Evolutionary conservation across 2,888 invertebrate species (phyloP), one percentile per base, ranked within the genome.

Genomic region (Chrysotoxum bicinctum): DNA sequence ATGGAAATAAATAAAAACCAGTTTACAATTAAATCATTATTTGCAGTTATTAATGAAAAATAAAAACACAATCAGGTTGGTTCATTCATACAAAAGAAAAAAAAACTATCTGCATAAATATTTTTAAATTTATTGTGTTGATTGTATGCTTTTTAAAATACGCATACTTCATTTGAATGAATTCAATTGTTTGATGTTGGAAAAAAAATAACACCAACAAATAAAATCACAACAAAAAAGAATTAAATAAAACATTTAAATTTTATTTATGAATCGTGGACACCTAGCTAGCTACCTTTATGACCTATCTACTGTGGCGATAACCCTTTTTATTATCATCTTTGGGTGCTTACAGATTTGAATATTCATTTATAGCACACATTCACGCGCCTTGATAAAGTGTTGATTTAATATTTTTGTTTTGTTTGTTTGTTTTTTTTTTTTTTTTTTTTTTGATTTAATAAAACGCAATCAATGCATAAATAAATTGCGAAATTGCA

Each of bases 41-140:
- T 54, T 54, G 10, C 32, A 54, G 30, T 54, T 54, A 54, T 16
- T 32, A 54, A 54, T 54, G 54, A 54, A 54, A 54, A 19, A 37
- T 23, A 30, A 8, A 16, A 64, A 30, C 19, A 45, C 21, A 48
- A 14, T 10, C 9, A 32, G 12, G 16, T 1, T 19, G 12, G 10
- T 19, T n/a, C n/a, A 23, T 45, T 21, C 8, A 62, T 64, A 54
- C 6, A 35, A 19, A 19, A 35, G 1, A 45, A 26, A 48, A 48
- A 23, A 14, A 6, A 7, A 26, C 1, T n/a, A 16, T 26, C 5
- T 26, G 26, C 32, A 23, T 23, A 32, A 21, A 32, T 32, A 66
- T 43, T 45, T 37, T 68, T 21, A 26, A 68, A 68, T 50, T 35
- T 30, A 68, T 68, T 68, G 30, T 35, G 68, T 68, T 68, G 50